Evolutionary conservation across 2,113 vertebrate genomes (phyloP), one percentile per base, ranked within the genome.

Genomic region (Stigmatopora nigra): DNA sequence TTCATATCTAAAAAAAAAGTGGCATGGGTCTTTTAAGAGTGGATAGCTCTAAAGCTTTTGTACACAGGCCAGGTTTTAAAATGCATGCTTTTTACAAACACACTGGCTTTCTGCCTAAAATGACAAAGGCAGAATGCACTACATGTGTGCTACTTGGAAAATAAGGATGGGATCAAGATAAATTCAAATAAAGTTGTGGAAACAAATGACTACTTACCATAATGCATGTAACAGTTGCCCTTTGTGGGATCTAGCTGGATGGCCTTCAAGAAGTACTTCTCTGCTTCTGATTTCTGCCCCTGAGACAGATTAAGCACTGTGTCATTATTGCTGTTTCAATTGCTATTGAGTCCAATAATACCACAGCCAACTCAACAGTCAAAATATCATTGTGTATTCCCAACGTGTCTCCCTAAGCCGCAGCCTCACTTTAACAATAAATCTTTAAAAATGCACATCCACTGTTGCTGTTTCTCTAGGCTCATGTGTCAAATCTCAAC

Each of bases 201-300:
- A 63, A 63, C 10, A 63, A 63, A 49, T 9, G 46, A 9, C 55
- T 7, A 1, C 93, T 71, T 87, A 98, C 96, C 95, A 71, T 99
- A 98, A 91, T 99, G 97, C 97, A 99, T 99, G 83, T 99, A 99
- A 88, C 95, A 98, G 89, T 96, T 99, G 84, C 94, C 96, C 91
- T 98, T 99, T 78, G 91, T 88, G 65, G 97, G 94, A 86, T 99
- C 97, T 64, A 99, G 91, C 63, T 95, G 93, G 89, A 98, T 96
- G 70, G 96, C 95, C 87, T 96, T 98, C 79, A 96, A 71, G 79
- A 99, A 98, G 90, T 94, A 96, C 78, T 90, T 93, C 84, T 98
- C 96, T 46, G 96, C 97, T 87, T 98, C 95, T 70, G 78, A 89
- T 86, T 98, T 98, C 84, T 94, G 94, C 65, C 94, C 95, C 97